These are phyloP conservation scores for Drosophila greeni DNA, from an alignment of 2,888 invertebrate genomes.

Conservation along the genomic window DNA sequence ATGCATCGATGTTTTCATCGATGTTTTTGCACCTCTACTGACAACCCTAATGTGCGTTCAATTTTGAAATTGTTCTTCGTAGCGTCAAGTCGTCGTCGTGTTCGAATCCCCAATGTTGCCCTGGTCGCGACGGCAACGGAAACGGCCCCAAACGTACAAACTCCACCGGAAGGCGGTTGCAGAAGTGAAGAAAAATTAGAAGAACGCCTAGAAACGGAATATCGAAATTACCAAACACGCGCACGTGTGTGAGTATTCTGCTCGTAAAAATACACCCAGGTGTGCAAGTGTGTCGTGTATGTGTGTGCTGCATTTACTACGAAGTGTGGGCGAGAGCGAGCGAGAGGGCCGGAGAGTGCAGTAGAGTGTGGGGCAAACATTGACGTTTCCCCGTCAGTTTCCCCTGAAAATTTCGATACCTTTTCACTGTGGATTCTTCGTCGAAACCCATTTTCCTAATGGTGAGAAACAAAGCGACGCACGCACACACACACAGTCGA, in stretches of 20 bases:
- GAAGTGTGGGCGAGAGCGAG: conserved; percentile 51
- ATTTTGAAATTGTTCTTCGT: conserved; percentile 5
- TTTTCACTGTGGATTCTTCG: conserved; percentile 34
- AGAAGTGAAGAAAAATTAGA: conserved; percentile 25
- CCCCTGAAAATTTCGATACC: conserved; percentile 6
- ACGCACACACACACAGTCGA: conserved; percentile 13
- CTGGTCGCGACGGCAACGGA: conserved; percentile 21
- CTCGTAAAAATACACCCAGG: conserved; percentile 10
- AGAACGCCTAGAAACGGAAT: conserved; percentile 41
- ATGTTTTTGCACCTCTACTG: no score
- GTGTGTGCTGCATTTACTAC: conserved; percentile 62
- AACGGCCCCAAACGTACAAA: conserved; percentile 11
- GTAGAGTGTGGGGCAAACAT: conserved; percentile 44
- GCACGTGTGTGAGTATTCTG: conserved; percentile 53
- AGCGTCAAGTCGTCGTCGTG: conserved; percentile 24
- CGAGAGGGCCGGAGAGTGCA: conserved; percentile 47
- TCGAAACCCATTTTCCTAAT: conserved; percentile 24
- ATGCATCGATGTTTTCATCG: no score
- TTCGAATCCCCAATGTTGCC: conserved; percentile 12
- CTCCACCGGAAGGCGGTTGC: conserved; percentile 14
- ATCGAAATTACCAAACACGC: conserved; percentile 51
- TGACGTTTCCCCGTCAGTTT: conserved; percentile 15
- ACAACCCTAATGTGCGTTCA: no score
- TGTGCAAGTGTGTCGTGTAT: conserved; percentile 15
- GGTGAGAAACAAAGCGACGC: conserved; percentile 33